Evolutionary conservation across 2,888 invertebrate genomes (phyloP).

Genomic region (Agrotis clavis): DNA sequence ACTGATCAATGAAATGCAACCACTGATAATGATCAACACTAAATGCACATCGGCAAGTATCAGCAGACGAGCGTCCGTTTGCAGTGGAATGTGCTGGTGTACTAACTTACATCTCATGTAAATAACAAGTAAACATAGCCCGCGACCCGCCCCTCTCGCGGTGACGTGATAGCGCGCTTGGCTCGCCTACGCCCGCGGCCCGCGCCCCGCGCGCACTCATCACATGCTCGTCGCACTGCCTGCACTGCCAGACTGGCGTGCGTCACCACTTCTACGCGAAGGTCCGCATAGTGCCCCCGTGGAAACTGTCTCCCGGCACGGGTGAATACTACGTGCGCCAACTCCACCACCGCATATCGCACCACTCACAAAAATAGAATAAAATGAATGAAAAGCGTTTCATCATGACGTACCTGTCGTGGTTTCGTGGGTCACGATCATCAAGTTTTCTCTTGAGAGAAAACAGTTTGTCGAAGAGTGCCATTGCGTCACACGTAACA

Average conservation of each 20-base stretch:
- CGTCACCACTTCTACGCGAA: slow-evolving; percentile 77
- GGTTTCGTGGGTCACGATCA: slow-evolving; percentile 84
- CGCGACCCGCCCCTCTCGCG: slow-evolving; percentile 82
- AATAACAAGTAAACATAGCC: slow-evolving; percentile 87
- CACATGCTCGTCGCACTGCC: slow-evolving; percentile 76
- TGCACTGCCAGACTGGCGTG: slow-evolving; percentile 74
- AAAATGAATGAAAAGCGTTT: slow-evolving; percentile 81
- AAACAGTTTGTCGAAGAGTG: slow-evolving; percentile 94
- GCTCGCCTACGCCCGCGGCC: slow-evolving; percentile 78
- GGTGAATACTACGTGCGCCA: slow-evolving; percentile 78
- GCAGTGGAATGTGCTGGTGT: slow-evolving; percentile 87
- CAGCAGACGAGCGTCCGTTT: slow-evolving; percentile 75
- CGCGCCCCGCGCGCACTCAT: slow-evolving; percentile 77
- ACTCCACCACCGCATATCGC: slow-evolving; percentile 73
- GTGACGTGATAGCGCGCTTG: slow-evolving; percentile 79
- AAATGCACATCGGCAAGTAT: slow-evolving; percentile 84
- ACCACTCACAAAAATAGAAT: slow-evolving; percentile 78
- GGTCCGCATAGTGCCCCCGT: slow-evolving; percentile 71
- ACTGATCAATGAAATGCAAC: slow-evolving; percentile 80
- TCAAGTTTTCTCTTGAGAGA: slow-evolving; percentile 91
- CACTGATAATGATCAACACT: slow-evolving; percentile 78
- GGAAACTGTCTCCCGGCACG: slow-evolving; percentile 64
- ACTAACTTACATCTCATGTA: slow-evolving; percentile 84
- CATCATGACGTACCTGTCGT: slow-evolving; percentile 88
- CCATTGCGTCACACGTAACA: slow-evolving; percentile 91